Evolutionary conservation across 2,113 vertebrate genomes (phyloP).

Genomic region (Gopherus flavomarginatus): DNA sequence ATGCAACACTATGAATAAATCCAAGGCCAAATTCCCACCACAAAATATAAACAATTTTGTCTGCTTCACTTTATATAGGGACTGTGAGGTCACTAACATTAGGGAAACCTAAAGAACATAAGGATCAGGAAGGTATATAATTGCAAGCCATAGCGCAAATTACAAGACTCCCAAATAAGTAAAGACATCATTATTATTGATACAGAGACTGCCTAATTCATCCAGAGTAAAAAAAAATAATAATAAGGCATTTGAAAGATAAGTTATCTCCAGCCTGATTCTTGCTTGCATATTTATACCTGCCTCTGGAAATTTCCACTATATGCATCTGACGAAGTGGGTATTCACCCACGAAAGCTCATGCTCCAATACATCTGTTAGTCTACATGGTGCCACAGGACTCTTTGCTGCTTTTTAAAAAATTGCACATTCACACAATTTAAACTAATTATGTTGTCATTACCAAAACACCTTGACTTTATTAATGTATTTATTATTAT

Average conservation of each 20-base stretch:
- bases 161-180: not conserved
- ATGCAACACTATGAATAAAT: accelerated
- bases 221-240: not conserved
- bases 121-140: accelerated
- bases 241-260: not conserved
- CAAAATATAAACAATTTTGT: not conserved
- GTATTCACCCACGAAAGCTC: too few species aligned
- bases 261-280: not conserved
- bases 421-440: not conserved
- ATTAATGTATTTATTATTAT: not conserved
- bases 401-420: too few species aligned
- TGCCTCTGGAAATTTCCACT: too few species aligned
- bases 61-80: not conserved
- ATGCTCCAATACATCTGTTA: too few species aligned
- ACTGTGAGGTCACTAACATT: not conserved
- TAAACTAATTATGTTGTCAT: not conserved
- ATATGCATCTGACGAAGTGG: too few species aligned
- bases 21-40: not conserved
- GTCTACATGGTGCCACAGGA: too few species aligned
- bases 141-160: not conserved
- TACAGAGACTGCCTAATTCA: not conserved
- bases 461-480: not conserved
- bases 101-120: not conserved
- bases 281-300: too few species aligned
- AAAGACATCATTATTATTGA: not conserved